Evolutionary conservation across 2,113 vertebrate species (phyloP), one percentile per base, ranked within the genome.

Genomic region (Burhinus bistriatus): DNA sequence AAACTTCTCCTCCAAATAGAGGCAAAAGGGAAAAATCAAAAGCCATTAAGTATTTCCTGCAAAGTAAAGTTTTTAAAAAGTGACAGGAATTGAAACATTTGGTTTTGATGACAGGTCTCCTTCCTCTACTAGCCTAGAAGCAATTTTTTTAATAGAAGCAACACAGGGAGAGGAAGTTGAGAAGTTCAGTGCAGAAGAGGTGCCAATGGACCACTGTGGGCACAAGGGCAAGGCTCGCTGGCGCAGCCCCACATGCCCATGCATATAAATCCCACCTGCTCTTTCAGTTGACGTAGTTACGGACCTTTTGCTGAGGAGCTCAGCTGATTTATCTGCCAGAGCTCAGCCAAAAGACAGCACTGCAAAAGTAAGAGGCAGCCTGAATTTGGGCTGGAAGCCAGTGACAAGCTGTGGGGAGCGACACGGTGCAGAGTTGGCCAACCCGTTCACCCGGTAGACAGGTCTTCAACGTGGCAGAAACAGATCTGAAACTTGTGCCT

Each of bases 151-250:
- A 11, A 23, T 0, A 52, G 55, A 72, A 92, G 9, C 10, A n/a
- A 2, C 0, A 0, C 16, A 30, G 15, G 6, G 51, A 59, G 26
- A 79, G 62, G 65, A 69, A 80, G 30, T 0, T 52, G 47, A 73
- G 64, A 38, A 55, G 65, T 11, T 76, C 15, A 2, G 54, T 14
- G 75, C 45, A 18, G 38, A 66, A 66, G 21, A 81, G 45, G 45
- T 38, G 55, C 5, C 55, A 4, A 11, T 4, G 42, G 44, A 29
- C 4, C 42, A 0, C 68, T 3, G 44, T 2, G 36, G 54, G 51
- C 6, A 5, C 25, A 34, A 59, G 32, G 22, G 4, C 25, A 47
- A 22, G 45, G 58, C 45, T 34, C 27, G 21, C 71, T 21, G 44
- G 14, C 87, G 51, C n/a, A 51, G n/a, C 38, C 62, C 11, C 44